phyloP scores from a whole-genome alignment of 2,113 vertebrate species.

The Scomber scombrus region DNA sequence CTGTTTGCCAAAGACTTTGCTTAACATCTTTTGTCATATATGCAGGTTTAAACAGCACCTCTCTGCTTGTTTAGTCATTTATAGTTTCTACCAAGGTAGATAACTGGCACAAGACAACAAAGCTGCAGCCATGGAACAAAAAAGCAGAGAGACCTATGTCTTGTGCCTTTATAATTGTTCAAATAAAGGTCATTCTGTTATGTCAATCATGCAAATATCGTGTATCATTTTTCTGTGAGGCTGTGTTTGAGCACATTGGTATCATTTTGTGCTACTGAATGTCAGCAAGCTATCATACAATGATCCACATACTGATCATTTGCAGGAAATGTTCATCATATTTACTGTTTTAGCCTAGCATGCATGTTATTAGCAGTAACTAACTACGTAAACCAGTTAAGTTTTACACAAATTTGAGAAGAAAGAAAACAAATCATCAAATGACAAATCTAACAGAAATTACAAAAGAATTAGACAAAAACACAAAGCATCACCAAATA shows the following conservation, averaged over 20 bases:
- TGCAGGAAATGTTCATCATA: too few species aligned
- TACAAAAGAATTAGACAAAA: too few species aligned
- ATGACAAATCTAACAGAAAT: too few species aligned
- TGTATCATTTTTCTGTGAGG: not conserved
- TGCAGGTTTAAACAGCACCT: not conserved
- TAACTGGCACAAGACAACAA: conserved; percentile 2
- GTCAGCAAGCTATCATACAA: too few species aligned
- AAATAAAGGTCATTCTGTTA: conserved; percentile 61
- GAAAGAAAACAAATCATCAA: too few species aligned
- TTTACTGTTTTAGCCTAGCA: too few species aligned
- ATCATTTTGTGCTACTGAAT: too few species aligned
- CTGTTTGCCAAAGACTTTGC: conserved; percentile 33
- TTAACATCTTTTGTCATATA: not conserved
- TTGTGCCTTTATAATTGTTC: conserved; percentile 63
- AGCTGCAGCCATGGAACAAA: conserved; percentile 5
- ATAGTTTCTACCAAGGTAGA: conserved; percentile 22
- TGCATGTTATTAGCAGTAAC: too few species aligned
- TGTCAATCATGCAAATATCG: conserved; percentile 12
- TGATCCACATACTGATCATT: too few species aligned
- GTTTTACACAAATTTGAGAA: too few species aligned
- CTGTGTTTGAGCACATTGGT: not conserved
- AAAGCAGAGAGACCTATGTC: conserved; percentile 40
- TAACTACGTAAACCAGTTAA: too few species aligned
- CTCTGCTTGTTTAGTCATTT: conserved; percentile 2
- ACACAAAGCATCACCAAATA: too few species aligned